phyloP scores from a whole-genome alignment of 2,797 vertebrate genomes.

The Poecile montanus region DNA sequence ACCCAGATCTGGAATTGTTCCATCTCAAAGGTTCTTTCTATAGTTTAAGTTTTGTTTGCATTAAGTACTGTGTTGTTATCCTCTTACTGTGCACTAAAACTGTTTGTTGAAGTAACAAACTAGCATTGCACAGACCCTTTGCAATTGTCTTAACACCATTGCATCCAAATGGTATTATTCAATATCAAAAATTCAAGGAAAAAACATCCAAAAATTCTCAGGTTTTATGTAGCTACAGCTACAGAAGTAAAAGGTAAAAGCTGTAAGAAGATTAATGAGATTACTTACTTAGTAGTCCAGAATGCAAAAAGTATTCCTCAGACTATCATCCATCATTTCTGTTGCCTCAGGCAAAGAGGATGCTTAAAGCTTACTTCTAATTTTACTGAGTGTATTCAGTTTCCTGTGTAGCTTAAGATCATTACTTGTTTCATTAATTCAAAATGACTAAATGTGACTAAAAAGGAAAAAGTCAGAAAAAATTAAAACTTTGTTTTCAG shows the following conservation, averaged over 20 bases:
- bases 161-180: neutral
- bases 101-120: neutral
- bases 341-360: constrained; percentile 61
- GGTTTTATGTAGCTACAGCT: neutral
- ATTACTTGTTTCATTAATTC: constrained; percentile 62
- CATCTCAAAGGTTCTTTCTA: neutral
- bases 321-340: constrained; percentile 61
- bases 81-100: neutral
- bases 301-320: constrained; percentile 36
- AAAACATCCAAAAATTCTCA: neutral
- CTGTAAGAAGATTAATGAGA: constrained; percentile 57
- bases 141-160: neutral
- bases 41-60: neutral
- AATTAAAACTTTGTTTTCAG: constrained; percentile 40
- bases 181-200: neutral
- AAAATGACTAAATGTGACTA: constrained; percentile 54
- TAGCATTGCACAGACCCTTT: neutral
- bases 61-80: neutral
- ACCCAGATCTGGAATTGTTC: neutral
- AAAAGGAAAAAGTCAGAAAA: constrained; percentile 55
- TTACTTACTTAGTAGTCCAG: constrained; percentile 50
- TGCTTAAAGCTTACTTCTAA: constrained; percentile 51
- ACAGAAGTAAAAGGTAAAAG: constrained; percentile 36
- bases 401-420: constrained; percentile 47
- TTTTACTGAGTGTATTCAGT: constrained; percentile 40